A percentile compares a stretch with the other conserved stretches of the same genome.
phyloP scores from a whole-genome alignment of 2,113 vertebrate genomes.

The Solea senegalensis region DNA sequence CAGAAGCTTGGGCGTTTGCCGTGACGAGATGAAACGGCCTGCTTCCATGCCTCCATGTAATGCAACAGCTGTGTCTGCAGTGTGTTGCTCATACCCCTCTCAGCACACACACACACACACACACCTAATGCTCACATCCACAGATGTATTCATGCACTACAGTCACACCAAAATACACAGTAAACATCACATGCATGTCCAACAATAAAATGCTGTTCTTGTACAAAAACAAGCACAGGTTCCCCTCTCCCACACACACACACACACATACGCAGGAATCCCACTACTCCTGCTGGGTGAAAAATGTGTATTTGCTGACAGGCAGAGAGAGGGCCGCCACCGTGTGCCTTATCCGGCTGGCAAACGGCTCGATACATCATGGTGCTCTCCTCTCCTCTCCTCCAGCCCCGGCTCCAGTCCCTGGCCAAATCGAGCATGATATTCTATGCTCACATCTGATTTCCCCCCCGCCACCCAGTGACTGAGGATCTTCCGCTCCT shows the following conservation, averaged over 20 bases:
- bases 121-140: slow-evolving; percentile 32
- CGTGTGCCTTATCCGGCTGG: slow-evolving; percentile 82
- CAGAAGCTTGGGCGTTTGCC: slow-evolving; percentile 25
- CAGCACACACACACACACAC: background rate
- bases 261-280: slow-evolving; percentile 66
- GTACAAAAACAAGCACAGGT: slow-evolving; percentile 27
- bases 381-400: slow-evolving; percentile 73
- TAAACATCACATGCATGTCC: slow-evolving; percentile 10
- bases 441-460: slow-evolving; percentile 92
- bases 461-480: slow-evolving; percentile 84
- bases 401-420: slow-evolving; percentile 63
- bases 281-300: slow-evolving; percentile 89
- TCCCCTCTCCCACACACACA: slow-evolving; percentile 30
- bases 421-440: slow-evolving; percentile 91
- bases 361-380: slow-evolving; percentile 90
- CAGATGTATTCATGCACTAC: background rate
- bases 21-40: slow-evolving; percentile 83
- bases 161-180: slow-evolving; percentile 22
- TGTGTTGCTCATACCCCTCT: slow-evolving; percentile 83
- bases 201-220: slow-evolving; percentile 12
- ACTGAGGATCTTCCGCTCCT: slow-evolving; percentile 84
- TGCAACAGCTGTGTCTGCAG: slow-evolving; percentile 86
- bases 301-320: slow-evolving; percentile 93
- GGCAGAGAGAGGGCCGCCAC: slow-evolving; percentile 84
- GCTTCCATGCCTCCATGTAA: slow-evolving; percentile 43